These are phyloP conservation scores for Mesocricetus auratus DNA, from an alignment of 2,113 vertebrate genomes.

Conservation along the genomic window DNA sequence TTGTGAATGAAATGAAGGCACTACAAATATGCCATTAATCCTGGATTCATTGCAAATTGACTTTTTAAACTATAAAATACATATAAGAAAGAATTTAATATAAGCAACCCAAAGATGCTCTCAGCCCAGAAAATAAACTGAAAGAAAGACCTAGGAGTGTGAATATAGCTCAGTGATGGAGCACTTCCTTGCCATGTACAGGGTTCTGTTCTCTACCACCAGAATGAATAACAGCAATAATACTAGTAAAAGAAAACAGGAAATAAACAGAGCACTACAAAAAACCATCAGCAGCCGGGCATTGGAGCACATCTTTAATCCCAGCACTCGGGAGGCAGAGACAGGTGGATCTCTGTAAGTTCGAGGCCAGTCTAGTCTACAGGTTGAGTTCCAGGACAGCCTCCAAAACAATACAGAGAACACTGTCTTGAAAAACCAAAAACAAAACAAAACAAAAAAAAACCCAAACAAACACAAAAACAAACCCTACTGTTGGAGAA, in stretches of 20 bases:
- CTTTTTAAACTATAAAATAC: constrained; percentile 41
- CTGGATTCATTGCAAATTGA: background rate
- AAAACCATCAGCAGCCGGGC: too few species aligned
- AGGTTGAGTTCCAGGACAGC: too few species aligned
- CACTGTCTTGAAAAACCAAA: too few species aligned
- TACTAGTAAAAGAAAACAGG: background rate
- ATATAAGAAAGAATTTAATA: constrained; percentile 19
- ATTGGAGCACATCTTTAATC: too few species aligned
- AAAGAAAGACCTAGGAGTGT: background rate
- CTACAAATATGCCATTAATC: constrained; percentile 34
- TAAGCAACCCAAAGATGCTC: background rate
- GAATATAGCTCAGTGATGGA: background rate
- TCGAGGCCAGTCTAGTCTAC: too few species aligned
- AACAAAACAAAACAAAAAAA: too few species aligned
- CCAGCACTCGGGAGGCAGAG: too few species aligned
- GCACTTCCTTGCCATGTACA: background rate
- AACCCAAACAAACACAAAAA: too few species aligned
- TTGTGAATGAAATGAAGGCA: constrained; percentile 42
- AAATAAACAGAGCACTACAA: background rate
- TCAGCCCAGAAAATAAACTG: background rate
- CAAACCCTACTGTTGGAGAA: background rate
- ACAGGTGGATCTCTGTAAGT: too few species aligned
- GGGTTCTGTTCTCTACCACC: background rate
- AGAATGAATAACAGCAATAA: background rate
- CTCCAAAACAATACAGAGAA: too few species aligned